Evolutionary conservation across 2,888 invertebrate genomes (phyloP), one percentile per base, ranked within the genome.

Genomic region (Metallyticus violacea): DNA sequence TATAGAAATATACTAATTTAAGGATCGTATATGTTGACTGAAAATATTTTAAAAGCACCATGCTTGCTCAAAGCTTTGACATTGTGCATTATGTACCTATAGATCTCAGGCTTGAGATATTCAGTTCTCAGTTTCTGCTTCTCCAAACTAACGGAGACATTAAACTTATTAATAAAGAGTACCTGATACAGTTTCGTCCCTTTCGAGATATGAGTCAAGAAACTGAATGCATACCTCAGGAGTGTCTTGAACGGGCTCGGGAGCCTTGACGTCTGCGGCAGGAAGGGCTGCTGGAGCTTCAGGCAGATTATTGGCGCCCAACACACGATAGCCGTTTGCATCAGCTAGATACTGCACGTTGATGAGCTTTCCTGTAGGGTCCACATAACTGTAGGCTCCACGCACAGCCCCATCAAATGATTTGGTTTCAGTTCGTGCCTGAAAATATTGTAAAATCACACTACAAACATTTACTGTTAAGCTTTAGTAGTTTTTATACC

Each of bases 301-400:
- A 7, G 90, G 90, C 77, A 90, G 89, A 85, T 89, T 89, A 88
- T 89, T 89, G 87, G 90, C 90, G 28, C 89, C 90, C 25, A 89
- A 29, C 62, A 90, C 89, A 77, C 89, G 89, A 89, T 89, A 90
- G 40, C 90, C 90, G 77, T 88, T 87, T 86, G 84, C 76, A 80
- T 89, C 89, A 40, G 89, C 89, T 30, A 87, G 85, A 88, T 89
- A 89, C 78, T 88, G 85, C 29, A 89, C 89, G 77, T 88, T 89
- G 87, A 89, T 88, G 27, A 89, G 86, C 88, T 89, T 90, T 85
- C 90, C 89, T 62, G 79, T 88, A 85, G 89, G 88, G 86, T 89
- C 89, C 26, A 89, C 87, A 87, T 89, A 89, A 83, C 88, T 88
- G 88, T 89, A 89, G 4, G 88, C 88, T 78, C 89, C 89, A 40